Percentiles rank a stretch among this genome's conserved stretches.
Conservation (phyloP, 2,888 invertebrate genomes). For the Smittia sp. region DNA sequence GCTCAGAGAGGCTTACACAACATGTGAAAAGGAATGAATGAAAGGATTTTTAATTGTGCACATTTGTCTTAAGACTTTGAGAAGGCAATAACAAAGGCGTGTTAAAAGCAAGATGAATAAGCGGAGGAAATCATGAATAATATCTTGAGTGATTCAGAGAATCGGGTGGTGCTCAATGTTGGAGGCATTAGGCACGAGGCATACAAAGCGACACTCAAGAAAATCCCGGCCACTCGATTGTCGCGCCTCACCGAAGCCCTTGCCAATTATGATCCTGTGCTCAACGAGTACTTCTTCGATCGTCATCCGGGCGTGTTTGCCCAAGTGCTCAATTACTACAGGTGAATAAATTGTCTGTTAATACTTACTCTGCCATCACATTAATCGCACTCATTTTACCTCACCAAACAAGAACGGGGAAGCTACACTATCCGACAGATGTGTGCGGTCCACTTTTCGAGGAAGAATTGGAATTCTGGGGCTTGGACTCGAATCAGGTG, state of each 20-base stretch:
- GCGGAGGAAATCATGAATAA: constrained; percentile 35
- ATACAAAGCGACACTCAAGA: constrained; percentile 79
- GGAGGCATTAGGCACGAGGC: constrained; percentile 57
- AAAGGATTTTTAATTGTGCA: constrained; percentile 27
- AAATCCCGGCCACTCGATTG: constrained; percentile 82
- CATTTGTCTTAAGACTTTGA: constrained; percentile 24
- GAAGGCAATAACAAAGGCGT: constrained; percentile 5
- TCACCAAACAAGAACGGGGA: constrained; percentile 67
- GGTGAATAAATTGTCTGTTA: constrained; percentile 51
- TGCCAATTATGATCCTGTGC: constrained; percentile 84
- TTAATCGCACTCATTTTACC: not conserved
- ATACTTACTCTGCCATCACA: not conserved
- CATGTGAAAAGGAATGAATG: constrained; percentile 14
- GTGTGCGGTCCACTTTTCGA: constrained; percentile 89
- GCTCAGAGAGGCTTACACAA: not conserved
- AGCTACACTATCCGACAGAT: constrained; percentile 86
- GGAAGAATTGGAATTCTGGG: constrained; percentile 89
- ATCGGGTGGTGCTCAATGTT: constrained; percentile 40
- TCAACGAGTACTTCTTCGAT: constrained; percentile 87
- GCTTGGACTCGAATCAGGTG: constrained; percentile 87
- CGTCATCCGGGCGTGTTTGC: constrained; percentile 87
- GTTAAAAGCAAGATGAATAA: constrained; percentile 12
- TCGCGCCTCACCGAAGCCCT: constrained; percentile 79
- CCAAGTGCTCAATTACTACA: constrained; percentile 84
- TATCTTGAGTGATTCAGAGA: constrained; percentile 39